These are phyloP conservation scores for Oreochromis niloticus DNA, from an alignment of 2,113 vertebrate species.

Conservation along the genomic window DNA sequence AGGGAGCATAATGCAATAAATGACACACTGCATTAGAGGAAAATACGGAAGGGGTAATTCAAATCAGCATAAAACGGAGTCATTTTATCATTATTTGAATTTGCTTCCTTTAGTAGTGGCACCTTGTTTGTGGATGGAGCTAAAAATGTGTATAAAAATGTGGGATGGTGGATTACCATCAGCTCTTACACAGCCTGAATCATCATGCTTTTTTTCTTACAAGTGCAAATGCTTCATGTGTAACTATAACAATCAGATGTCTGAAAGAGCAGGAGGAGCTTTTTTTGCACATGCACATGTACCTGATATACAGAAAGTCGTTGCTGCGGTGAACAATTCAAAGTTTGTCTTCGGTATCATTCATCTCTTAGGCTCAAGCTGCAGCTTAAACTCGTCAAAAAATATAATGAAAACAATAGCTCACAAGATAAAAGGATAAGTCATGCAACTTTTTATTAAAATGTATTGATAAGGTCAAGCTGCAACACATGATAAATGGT, in stretches of 20 bases:
- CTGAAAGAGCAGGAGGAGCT: neutral
- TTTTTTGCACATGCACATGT: neutral
- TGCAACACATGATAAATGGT: neutral
- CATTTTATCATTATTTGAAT: neutral
- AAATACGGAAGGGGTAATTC: neutral
- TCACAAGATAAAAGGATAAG: neutral
- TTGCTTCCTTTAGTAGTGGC: neutral
- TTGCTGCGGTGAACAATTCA: neutral
- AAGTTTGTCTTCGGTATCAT: neutral
- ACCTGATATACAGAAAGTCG: neutral
- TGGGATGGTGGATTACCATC: constrained; percentile 19
- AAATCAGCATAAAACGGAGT: neutral
- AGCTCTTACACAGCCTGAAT: constrained; percentile 24
- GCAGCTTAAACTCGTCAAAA: neutral
- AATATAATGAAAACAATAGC: neutral
- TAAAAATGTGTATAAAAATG: constrained; percentile 21
- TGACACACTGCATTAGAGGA: neutral
- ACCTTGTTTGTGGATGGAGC: constrained; percentile 6
- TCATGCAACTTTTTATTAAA: neutral
- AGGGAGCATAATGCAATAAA: constrained; percentile 15
- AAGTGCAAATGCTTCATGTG: neutral
- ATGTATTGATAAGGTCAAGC: neutral
- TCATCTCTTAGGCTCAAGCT: neutral
- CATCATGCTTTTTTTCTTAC: neutral
- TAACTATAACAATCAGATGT: neutral